A percentile compares a stretch with the other conserved stretches of the same genome.
Evolutionary conservation across 2,888 invertebrate genomes (phyloP).

Genomic region (Hypena proboscidalis): DNA sequence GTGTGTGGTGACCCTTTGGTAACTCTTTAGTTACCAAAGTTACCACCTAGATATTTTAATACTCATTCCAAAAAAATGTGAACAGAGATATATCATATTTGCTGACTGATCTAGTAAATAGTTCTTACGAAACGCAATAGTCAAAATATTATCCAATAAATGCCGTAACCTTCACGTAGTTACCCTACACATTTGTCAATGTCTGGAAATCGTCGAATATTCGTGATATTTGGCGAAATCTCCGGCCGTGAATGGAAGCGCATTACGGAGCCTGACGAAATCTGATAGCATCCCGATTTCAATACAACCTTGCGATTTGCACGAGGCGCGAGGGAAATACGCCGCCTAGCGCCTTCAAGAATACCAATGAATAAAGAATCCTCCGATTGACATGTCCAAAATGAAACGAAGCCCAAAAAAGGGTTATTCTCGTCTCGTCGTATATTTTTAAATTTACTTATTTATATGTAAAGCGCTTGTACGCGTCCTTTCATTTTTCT

Average conservation of each 20-base stretch:
- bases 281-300: constrained; percentile 36
- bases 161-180: constrained; percentile 5
- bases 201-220: constrained; percentile 29
- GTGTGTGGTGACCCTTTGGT: no score
- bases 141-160: background rate
- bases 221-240: constrained; percentile 33
- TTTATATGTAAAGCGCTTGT: constrained; percentile 13
- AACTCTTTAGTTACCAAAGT: no score
- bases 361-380: constrained; percentile 28
- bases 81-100: no score
- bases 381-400: constrained; percentile 17
- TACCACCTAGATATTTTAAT: no score
- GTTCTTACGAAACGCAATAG: background rate
- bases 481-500: constrained; percentile 2
- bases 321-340: constrained; percentile 15
- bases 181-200: constrained; percentile 34
- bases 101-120: background rate
- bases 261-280: constrained; percentile 26
- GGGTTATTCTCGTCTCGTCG: constrained; percentile 7
- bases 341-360: constrained; percentile 11
- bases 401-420: constrained; percentile 13
- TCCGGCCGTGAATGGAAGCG: constrained; percentile 19
- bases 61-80: no score
- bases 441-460: constrained; percentile 16
- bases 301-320: constrained; percentile 26